A percentile compares a stretch with the other conserved stretches of the same genome.
Conservation (phyloP, 2,888 invertebrate genomes). For the Troglohyphantes excavatus region DNA sequence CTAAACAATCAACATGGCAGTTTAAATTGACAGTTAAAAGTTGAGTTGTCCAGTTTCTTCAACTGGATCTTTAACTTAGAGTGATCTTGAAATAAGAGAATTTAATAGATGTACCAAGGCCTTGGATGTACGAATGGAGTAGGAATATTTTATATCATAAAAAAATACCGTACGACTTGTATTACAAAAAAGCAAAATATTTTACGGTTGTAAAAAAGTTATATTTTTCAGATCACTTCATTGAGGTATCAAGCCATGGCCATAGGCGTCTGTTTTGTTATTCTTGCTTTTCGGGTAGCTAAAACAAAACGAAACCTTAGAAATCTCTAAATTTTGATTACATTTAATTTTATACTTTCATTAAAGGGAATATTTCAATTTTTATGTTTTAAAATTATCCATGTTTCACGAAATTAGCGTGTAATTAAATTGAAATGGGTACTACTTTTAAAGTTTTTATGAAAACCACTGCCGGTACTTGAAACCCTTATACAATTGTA, state of each 20-base stretch:
- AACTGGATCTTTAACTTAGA: too few relatives aligned
- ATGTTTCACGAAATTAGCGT: not conserved
- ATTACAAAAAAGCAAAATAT: too few relatives aligned
- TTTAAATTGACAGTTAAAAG: constrained; percentile 63
- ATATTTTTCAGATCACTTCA: not conserved
- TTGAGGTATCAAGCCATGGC: not conserved
- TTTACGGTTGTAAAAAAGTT: too few relatives aligned
- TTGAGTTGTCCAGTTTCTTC: constrained; percentile 56
- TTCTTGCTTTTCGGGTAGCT: not conserved
- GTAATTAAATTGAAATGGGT: not conserved
- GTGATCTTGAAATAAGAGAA: too few relatives aligned
- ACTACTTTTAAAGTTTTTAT: not conserved
- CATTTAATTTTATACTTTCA: not conserved
- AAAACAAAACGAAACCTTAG: not conserved
- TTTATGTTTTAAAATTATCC: not conserved
- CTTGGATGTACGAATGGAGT: too few relatives aligned
- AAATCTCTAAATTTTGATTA: not conserved
- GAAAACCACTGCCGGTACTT: constrained; percentile 8
- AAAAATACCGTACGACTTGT: too few relatives aligned
- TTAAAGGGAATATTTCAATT: not conserved
- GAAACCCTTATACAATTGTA: not conserved
- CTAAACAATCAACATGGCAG: constrained; percentile 74
- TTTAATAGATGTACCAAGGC: too few relatives aligned
- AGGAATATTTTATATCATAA: too few relatives aligned
- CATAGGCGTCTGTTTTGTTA: constrained; percentile 3